Evolutionary conservation across 2,888 invertebrate genomes (phyloP).

Genomic region (Meiosimyza decipiens): DNA sequence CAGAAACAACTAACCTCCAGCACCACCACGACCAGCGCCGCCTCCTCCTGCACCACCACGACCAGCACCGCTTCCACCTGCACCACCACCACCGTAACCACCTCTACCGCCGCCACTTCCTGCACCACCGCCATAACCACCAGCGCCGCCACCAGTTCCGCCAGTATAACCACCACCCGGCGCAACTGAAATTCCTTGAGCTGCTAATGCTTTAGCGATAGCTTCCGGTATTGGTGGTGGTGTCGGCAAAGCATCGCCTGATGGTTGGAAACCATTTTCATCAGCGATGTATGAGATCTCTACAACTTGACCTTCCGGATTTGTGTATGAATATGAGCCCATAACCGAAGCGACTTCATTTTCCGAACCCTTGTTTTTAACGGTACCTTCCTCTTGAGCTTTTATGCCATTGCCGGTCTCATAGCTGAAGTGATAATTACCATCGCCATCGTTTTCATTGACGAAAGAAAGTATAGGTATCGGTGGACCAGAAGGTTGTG

Average conservation of each 20-base stretch:
- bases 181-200: conserved; percentile 66
- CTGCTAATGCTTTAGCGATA: conserved; percentile 71
- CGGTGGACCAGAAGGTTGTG: conserved; percentile 63
- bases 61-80: conserved; percentile 19
- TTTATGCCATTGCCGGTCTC: conserved; percentile 75
- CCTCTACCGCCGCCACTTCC: conserved; percentile 62
- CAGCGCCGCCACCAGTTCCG: conserved; percentile 48
- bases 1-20: conserved; percentile 38
- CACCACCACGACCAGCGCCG: conserved; percentile 51
- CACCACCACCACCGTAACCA: conserved; percentile 38
- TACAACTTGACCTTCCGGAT: conserved; percentile 74
- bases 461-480: conserved; percentile 71
- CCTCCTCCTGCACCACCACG: background rate
- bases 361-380: conserved; percentile 72
- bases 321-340: conserved; percentile 74
- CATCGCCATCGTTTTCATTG: conserved; percentile 72
- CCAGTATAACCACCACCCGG: conserved; percentile 64
- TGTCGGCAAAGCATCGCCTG: conserved; percentile 71
- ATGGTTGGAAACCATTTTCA: conserved; percentile 75
- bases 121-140: conserved; percentile 48
- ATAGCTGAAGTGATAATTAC: conserved; percentile 72
- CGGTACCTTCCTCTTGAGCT: conserved; percentile 72
- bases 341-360: conserved; percentile 70
- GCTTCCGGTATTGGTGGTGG: conserved; percentile 76
- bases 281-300: conserved; percentile 74